A percentile compares a stretch with the other conserved stretches of the same genome.
Evolutionary conservation across 2,888 invertebrate genomes (phyloP).

Genomic region (Platynereis dumerilii): DNA sequence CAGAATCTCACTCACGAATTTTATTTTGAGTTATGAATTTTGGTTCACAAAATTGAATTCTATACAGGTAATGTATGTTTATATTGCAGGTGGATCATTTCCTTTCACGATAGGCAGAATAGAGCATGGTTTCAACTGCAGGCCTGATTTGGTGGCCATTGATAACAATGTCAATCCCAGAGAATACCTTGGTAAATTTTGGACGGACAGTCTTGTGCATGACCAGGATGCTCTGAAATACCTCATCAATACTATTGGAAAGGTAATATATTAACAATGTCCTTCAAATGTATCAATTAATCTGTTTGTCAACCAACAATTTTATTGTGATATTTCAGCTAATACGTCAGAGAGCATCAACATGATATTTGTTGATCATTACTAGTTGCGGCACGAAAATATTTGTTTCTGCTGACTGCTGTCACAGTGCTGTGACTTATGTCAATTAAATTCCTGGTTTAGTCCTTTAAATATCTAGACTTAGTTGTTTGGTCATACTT

Average conservation of each 20-base stretch:
- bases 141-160: slow-evolving; percentile 68
- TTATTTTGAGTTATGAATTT: too few relatives aligned
- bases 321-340: background rate
- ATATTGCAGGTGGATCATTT: slow-evolving; percentile 64
- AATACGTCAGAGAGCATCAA: too few relatives aligned
- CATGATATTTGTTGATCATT: too few relatives aligned
- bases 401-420: too few relatives aligned
- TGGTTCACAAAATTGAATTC: too few relatives aligned
- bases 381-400: too few relatives aligned
- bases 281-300: background rate
- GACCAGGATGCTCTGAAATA: slow-evolving; percentile 64
- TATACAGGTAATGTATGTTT: too few relatives aligned
- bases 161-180: slow-evolving; percentile 62
- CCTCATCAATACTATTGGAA: slow-evolving; percentile 65
- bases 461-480: too few relatives aligned
- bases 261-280: slow-evolving; percentile 61
- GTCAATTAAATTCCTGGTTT: too few relatives aligned
- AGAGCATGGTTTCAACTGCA: slow-evolving; percentile 65
- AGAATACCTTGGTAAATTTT: slow-evolving; percentile 64
- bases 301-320: background rate
- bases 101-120: slow-evolving; percentile 68
- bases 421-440: too few relatives aligned
- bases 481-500: too few relatives aligned
- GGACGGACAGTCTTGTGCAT: slow-evolving; percentile 68
- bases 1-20: too few relatives aligned